phyloP scores from a whole-genome alignment of 2,113 vertebrate genomes.

The Chamaetylas fuelleborni region DNA sequence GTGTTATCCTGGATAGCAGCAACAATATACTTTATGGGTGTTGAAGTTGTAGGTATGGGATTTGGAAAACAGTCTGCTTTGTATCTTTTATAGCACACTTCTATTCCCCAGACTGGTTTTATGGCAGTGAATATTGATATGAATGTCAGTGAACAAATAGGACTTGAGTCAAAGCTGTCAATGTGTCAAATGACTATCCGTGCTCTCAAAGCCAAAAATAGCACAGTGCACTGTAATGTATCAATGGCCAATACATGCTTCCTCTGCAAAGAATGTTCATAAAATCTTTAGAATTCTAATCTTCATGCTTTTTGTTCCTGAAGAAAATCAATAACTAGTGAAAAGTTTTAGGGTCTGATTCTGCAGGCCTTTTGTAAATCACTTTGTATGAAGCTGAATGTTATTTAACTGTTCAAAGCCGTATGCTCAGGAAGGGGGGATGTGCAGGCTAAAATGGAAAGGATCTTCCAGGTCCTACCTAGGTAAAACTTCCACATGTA shows the following conservation, averaged over 20 bases:
- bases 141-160: background rate
- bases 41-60: background rate
- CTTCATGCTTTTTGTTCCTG: background rate
- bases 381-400: background rate
- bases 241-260: background rate
- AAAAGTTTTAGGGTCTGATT: background rate
- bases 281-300: background rate
- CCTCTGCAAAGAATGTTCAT: background rate
- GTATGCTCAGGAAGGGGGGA: accelerated
- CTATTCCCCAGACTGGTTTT: background rate
- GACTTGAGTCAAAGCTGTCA: background rate
- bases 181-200: background rate
- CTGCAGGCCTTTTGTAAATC: background rate
- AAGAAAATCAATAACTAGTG: background rate
- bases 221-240: background rate
- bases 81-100: background rate
- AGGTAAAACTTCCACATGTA: background rate
- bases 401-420: background rate
- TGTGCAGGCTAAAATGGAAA: background rate
- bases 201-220: background rate
- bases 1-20: background rate
- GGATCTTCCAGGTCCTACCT: background rate
- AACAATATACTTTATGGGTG: background rate
- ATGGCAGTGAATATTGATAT: background rate
- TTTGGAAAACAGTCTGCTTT: background rate